A percentile compares a stretch with the other conserved stretches of the same genome.
phyloP scores from a whole-genome alignment of 2,888 invertebrate species.

The Tridacna crocea region DNA sequence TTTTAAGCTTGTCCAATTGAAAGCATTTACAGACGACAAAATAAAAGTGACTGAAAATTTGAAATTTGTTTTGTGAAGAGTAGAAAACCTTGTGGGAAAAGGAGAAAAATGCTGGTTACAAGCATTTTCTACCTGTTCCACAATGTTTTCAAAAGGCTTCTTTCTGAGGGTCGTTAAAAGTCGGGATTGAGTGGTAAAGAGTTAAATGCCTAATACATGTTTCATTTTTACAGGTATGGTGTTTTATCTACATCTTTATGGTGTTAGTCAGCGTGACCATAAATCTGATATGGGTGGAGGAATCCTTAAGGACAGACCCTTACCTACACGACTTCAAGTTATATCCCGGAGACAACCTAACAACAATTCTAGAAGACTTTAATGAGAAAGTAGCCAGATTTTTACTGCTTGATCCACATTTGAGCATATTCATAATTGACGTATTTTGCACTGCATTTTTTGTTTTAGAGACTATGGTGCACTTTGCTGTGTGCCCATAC shows the following conservation, averaged over 20 bases:
- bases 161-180: too few species aligned
- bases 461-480: slow-evolving; percentile 66
- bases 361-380: background rate
- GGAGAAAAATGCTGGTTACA: too few species aligned
- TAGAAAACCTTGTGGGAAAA: too few species aligned
- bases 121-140: too few species aligned
- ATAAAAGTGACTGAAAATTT: too few species aligned
- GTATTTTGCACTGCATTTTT: slow-evolving; percentile 63
- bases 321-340: slow-evolving; percentile 38
- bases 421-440: slow-evolving; percentile 51
- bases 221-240: slow-evolving; percentile 61
- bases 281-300: slow-evolving; percentile 46
- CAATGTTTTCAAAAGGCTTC: too few species aligned
- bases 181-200: too few species aligned
- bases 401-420: slow-evolving; percentile 41
- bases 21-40: too few species aligned
- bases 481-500: slow-evolving; percentile 65
- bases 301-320: slow-evolving; percentile 32
- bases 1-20: too few species aligned
- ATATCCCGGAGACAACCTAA: background rate
- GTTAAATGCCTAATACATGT: too few species aligned
- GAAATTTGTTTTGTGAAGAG: too few species aligned
- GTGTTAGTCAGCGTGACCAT: slow-evolving; percentile 54
- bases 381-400: slow-evolving; percentile 15
- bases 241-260: slow-evolving; percentile 62